Base-by-base conservation (phyloP, 2,888 invertebrate genomes). In the Eupelmus urozonus region DNA sequence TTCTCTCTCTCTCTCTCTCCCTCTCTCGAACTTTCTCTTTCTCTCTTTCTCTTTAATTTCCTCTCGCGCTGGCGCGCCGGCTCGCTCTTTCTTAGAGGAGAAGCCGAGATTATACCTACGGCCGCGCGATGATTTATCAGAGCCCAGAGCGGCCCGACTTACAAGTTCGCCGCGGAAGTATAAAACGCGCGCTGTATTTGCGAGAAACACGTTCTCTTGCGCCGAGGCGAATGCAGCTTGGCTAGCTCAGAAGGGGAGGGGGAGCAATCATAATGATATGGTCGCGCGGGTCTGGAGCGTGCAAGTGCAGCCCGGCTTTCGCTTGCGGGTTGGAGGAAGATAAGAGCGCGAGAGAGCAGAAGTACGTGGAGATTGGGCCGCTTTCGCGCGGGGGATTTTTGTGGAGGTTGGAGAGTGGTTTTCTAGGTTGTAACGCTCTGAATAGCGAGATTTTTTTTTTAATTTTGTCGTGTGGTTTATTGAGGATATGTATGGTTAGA, bases 261-360 rank as follows among this genome's bases (percentile, higher is more conserved):
- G 55, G 60, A 70, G 75, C 79, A 72, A 78, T 82, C 80, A 69
- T 80, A 81, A 82, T 79, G 81, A 80, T 81, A 79, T 69, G 80
- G 62, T 70, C 73, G 60, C 67, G 57, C 71, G 73, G n/a, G 63
- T 69, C 59, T 69, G 40, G 45, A 2, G 13, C 40, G 42, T 13
- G 45, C 45, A 34, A 11, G 42, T 11, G 27, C n/a, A 20, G 53
- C 53, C 11, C 16, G 62, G 45, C 71, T 71, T 70, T 76, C 59
- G 57, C 27, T 18, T 34, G 62, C 62, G 62, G n/a, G n/a, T n/a
- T n/a, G n/a, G n/a, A n/a, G 9, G 34, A 34, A 3, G 34, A 34
- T 34, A 34, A 34, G 34, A 11, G 45, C 45, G 45, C 45, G 2
- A 45, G 9, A 34, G n/a, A n/a, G n/a, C n/a, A n/a, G n/a, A n/a